phyloP scores from a whole-genome alignment of 2,888 invertebrate genomes.

The Punctoribates punctum region DNA sequence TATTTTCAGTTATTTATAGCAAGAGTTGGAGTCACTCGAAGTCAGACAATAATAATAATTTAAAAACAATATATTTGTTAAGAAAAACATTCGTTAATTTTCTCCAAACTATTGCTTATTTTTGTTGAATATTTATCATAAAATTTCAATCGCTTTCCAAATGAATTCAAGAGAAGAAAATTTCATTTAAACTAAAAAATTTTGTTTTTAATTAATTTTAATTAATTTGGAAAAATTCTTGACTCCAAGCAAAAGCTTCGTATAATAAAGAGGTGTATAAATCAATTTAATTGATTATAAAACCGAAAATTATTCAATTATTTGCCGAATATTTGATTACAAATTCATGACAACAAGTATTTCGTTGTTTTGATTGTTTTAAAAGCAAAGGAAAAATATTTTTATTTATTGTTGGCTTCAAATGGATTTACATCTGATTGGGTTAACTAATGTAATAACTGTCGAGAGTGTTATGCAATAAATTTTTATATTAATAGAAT shows the following conservation, averaged over 20 bases:
- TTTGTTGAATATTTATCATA: too few relatives aligned
- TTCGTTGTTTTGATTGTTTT: constrained; percentile 9
- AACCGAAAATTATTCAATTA: not conserved
- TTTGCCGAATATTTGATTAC: not conserved
- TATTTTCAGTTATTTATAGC: too few relatives aligned
- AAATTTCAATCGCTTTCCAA: too few relatives aligned
- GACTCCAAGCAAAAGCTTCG: not conserved
- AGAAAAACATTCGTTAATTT: too few relatives aligned
- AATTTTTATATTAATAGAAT: constrained; percentile 36
- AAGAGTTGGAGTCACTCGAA: too few relatives aligned
- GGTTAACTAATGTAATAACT: constrained; percentile 7
- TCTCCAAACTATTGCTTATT: too few relatives aligned
- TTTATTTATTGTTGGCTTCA: constrained; percentile 26
- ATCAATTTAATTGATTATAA: constrained; percentile 31
- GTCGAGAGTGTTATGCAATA: constrained; percentile 21
- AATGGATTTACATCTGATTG: constrained; percentile 11
- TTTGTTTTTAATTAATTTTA: constrained; percentile 3
- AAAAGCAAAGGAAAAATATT: not conserved
- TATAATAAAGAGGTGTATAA: constrained; percentile 9
- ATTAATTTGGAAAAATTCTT: constrained; percentile 2
- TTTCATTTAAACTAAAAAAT: too few relatives aligned
- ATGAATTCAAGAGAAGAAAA: too few relatives aligned
- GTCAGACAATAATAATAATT: too few relatives aligned
- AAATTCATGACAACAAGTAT: constrained; percentile 20
- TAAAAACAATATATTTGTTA: too few relatives aligned